These are phyloP conservation scores for Leucoma salicis DNA, from an alignment of 2,888 invertebrate genomes.

Conservation along the genomic window DNA sequence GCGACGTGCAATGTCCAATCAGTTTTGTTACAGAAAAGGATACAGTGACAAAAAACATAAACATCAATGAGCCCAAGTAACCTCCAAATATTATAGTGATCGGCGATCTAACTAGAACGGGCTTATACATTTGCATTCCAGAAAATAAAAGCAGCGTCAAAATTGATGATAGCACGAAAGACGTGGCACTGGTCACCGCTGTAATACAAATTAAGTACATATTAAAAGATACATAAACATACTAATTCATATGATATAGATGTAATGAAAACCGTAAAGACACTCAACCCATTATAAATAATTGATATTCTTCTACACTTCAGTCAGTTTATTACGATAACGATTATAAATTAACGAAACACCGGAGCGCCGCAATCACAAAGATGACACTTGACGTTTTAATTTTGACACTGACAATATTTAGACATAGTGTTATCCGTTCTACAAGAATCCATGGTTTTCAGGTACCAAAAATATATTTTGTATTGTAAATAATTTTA, in stretches of 20 bases:
- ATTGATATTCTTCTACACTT: background rate
- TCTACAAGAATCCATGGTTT: too few species aligned
- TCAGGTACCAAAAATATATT: too few species aligned
- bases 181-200: slow-evolving; percentile 88
- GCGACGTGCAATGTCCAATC: too few species aligned
- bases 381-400: too few species aligned
- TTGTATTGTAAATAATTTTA: too few species aligned
- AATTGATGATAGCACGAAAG: slow-evolving; percentile 89
- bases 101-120: slow-evolving; percentile 90
- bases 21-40: too few species aligned
- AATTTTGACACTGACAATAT: too few species aligned
- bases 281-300: slow-evolving; percentile 33
- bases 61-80: slow-evolving; percentile 92
- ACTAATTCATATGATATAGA: background rate
- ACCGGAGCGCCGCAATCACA: too few species aligned
- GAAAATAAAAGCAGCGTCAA: slow-evolving; percentile 92
- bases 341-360: background rate
- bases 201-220: slow-evolving; percentile 49
- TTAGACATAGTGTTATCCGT: too few species aligned
- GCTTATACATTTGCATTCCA: slow-evolving; percentile 95
- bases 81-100: slow-evolving; percentile 94
- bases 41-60: slow-evolving; percentile 92
- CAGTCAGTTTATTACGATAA: too few species aligned
- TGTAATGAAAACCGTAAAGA: background rate
- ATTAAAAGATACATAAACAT: slow-evolving; percentile 5